Evolutionary conservation across 2,797 vertebrate species (phyloP), one percentile per base, ranked within the genome.

Genomic region (Argyrosomus regius): DNA sequence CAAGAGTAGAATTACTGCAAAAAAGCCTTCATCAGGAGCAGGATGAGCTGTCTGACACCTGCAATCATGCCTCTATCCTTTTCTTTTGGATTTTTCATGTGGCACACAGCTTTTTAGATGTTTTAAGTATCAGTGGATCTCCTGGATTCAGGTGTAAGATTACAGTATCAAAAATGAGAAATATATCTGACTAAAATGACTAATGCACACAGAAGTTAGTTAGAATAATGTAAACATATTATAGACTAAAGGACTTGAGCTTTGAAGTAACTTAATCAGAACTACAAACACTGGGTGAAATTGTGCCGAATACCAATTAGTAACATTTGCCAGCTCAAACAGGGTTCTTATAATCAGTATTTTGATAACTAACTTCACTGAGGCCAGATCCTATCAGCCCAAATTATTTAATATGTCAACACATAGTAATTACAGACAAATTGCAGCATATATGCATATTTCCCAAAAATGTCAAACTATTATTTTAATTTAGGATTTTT

Each of bases 401-500:
- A 52, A 22, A 31, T 52, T 1, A 53, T 52, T 45, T 24, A 31
- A 24, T 24, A 73, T 61, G 26, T 31, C 52, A 56, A 56, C 53
- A 26, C 14, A 54, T 22, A 61, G 13, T 61, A 43, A 43, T 10
- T 43, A 3, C 10, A 39, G n/a, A 31, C 11, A 57, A 64, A 48
- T 5, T 6, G 12, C 20, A 57, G 20, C 5, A 17, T 26, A 5
- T 72, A 16, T 52, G 11, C n/a, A 9, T n/a, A 46, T 75, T 58
- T 58, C 13, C 56, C 41, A 56, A 63, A 39, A 57, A 46, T 83
- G 72, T 35, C 26, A 10, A 41, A 57, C 11, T 12, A 17, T 22
- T 58, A 3, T 18, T 60, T 63, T 52, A 24, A 63, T 65, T 70
- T 60, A 20, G 50, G 18, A 66, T 60, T 13, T 43, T 41, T 68